Evolutionary conservation across 1,140 invertebrate species (phyloP).

Genomic region (Liolophura sinensis): DNA sequence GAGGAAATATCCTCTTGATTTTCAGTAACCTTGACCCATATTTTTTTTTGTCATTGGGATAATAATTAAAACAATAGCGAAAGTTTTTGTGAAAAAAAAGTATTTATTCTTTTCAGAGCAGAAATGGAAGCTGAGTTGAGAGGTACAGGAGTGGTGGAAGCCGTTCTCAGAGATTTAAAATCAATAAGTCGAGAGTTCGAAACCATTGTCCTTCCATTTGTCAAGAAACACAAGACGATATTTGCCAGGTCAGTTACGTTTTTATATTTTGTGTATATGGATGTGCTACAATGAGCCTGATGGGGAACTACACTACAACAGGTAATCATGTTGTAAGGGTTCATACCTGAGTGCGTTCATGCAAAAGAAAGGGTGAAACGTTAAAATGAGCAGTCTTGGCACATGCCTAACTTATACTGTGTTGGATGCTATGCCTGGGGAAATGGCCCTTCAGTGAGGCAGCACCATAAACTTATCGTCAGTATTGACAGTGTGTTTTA

Average conservation of each 20-base stretch:
- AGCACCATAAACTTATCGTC: too few relatives aligned
- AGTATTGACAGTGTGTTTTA: background rate
- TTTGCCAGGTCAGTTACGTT: conserved; percentile 31
- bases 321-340: too few relatives aligned
- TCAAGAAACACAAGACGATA: conserved; percentile 40
- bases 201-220: conserved; percentile 47
- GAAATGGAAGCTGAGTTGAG: conserved; percentile 36
- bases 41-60: too few relatives aligned
- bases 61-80: background rate
- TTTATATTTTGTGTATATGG: background rate
- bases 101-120: conserved; percentile 24
- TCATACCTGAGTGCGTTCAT: too few relatives aligned
- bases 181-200: conserved; percentile 50
- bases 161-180: conserved; percentile 44
- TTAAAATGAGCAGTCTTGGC: too few relatives aligned
- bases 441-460: too few relatives aligned
- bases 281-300: too few relatives aligned
- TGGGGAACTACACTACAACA: background rate
- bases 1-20: too few relatives aligned
- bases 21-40: too few relatives aligned
- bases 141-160: conserved; percentile 43
- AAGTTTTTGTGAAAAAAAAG: background rate
- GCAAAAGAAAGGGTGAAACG: too few relatives aligned
- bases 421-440: too few relatives aligned
- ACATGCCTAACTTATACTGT: too few relatives aligned